These are phyloP conservation scores for Protobothrops flavoviridis DNA, from an alignment of 2,113 vertebrate genomes.

Conservation along the genomic window DNA sequence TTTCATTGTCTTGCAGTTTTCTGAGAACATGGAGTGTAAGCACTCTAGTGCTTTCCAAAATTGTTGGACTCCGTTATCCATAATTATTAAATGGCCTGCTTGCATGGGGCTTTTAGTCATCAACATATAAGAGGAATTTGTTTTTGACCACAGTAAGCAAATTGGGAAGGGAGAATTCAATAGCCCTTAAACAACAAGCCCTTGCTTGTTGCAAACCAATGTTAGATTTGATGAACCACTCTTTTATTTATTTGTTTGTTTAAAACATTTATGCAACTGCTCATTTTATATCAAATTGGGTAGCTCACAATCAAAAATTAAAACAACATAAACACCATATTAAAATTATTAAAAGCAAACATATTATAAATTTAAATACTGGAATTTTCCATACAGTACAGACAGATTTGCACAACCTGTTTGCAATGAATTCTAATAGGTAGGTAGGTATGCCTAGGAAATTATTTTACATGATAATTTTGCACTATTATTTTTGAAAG, in stretches of 20 bases:
- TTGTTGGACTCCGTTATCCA: neutral
- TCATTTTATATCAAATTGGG: neutral
- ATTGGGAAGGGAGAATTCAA: neutral
- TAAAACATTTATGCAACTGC: neutral
- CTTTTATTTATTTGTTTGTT: neutral
- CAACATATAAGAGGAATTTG: neutral
- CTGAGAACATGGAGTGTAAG: neutral
- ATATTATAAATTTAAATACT: neutral
- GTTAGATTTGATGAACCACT: neutral
- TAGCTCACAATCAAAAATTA: neutral
- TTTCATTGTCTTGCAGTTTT: neutral
- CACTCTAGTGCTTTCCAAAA: neutral
- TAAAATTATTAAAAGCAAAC: neutral
- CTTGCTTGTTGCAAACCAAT: neutral
- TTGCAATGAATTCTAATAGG: neutral
- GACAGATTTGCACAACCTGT: neutral
- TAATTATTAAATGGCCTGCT: neutral
- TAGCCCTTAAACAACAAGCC: neutral
- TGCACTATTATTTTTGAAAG: neutral
- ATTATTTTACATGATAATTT: neutral
- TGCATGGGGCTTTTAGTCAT: neutral
- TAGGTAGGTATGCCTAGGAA: neutral
- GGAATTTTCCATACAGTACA: neutral
- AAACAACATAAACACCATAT: neutral
- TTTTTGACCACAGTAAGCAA: neutral